Conservation (phyloP, 1,140 invertebrate genomes). For the Anastrepha obliqua region DNA sequence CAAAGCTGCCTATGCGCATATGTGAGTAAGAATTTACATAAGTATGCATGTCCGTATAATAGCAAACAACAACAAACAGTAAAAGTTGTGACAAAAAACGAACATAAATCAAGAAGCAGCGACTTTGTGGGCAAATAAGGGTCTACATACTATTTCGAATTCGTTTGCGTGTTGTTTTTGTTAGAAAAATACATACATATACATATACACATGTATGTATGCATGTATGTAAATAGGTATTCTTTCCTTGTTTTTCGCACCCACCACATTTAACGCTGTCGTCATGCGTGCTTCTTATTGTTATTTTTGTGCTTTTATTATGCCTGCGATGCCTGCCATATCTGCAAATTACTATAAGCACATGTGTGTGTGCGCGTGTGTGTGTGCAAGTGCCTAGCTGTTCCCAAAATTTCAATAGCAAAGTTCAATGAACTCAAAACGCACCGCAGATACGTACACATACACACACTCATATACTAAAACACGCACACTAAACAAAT, state of each 20-base stretch:
- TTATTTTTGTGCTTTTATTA: not conserved
- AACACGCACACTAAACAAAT: constrained; percentile 10
- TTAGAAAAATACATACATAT: not conserved
- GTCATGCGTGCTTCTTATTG: constrained; percentile 27
- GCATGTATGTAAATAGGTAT: not conserved
- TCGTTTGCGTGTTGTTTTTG: too few relatives aligned
- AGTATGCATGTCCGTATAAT: not conserved
- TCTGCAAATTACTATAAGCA: constrained; percentile 15
- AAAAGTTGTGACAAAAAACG: not conserved
- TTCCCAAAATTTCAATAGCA: constrained; percentile 73
- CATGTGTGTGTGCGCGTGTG: constrained; percentile 48
- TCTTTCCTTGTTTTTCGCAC: not conserved
- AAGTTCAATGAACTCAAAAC: constrained; percentile 71
- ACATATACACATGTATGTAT: not conserved
- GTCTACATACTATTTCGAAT: not conserved
- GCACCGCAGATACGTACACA: constrained; percentile 15
- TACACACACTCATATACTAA: not conserved
- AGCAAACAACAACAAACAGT: not conserved
- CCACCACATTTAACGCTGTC: constrained; percentile 39
- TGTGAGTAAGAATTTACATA: too few relatives aligned
- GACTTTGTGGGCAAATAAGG: not conserved
- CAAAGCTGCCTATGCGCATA: too few relatives aligned
- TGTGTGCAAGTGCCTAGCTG: constrained; percentile 57
- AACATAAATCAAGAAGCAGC: not conserved
- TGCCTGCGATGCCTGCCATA: not conserved